phyloP scores from a whole-genome alignment of 2,888 invertebrate genomes.

The Dioctria rufipes region DNA sequence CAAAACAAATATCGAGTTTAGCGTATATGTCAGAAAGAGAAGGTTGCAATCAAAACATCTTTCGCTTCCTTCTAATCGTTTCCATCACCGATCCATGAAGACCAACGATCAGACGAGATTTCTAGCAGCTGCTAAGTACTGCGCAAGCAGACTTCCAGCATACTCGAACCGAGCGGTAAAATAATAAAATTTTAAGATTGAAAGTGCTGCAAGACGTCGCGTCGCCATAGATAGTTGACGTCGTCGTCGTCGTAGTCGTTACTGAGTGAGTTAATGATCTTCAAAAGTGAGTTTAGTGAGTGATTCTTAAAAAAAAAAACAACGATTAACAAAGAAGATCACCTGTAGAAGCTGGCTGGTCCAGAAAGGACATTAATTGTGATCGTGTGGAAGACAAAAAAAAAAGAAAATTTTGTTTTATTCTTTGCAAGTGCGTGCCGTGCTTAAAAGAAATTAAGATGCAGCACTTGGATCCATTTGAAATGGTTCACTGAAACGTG shows the following conservation, averaged over 20 bases:
- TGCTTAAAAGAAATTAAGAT: neutral
- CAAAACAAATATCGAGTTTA: neutral
- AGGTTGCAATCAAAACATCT: neutral
- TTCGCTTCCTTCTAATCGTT: slow-evolving; percentile 15
- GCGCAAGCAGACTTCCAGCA: slow-evolving; percentile 10
- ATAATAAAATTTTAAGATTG: neutral
- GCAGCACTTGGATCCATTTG: slow-evolving; percentile 24
- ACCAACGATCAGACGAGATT: slow-evolving; percentile 32
- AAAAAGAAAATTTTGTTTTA: no score
- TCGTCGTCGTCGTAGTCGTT: no score
- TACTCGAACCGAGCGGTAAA: neutral
- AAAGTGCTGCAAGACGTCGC: no score
- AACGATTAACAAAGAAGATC: no score
- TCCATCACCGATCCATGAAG: slow-evolving; percentile 42
- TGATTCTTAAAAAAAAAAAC: neutral
- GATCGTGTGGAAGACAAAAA: no score
- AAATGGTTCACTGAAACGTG: slow-evolving; percentile 19
- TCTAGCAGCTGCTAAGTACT: neutral
- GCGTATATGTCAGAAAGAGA: slow-evolving; percentile 2
- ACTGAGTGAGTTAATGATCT: neutral
- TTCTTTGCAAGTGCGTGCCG: neutral
- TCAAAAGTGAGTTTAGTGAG: neutral
- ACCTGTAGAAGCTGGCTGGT: no score
- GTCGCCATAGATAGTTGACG: no score
- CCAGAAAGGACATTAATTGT: no score